Evolutionary conservation across 2,113 vertebrate genomes (phyloP).

Genomic region (Cyprinodon tularosa): DNA sequence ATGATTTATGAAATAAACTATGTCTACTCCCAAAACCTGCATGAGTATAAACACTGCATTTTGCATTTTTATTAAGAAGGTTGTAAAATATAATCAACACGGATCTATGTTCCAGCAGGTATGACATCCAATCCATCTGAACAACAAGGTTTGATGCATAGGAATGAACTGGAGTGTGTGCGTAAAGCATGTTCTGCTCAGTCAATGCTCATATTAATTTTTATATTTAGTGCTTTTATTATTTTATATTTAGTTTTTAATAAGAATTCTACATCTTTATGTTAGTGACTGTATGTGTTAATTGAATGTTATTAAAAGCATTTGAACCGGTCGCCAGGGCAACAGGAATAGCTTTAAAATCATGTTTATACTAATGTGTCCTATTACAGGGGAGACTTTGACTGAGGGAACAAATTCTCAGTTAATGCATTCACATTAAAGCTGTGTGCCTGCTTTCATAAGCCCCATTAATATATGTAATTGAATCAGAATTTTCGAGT

Average conservation of each 20-base stretch:
- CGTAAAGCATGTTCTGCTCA: constrained; percentile 7
- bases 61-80: constrained; percentile 15
- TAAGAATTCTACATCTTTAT: constrained; percentile 13
- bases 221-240: no score
- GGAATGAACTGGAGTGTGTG: constrained; percentile 14
- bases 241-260: constrained; percentile 20
- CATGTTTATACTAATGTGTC: constrained; percentile 57
- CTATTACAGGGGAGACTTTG: background rate
- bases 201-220: background rate
- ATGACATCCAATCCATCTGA: constrained; percentile 57
- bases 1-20: background rate
- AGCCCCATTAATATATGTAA: background rate
- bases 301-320: constrained; percentile 52
- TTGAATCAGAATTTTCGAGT: background rate
- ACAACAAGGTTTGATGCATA: constrained; percentile 49
- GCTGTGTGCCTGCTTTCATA: background rate
- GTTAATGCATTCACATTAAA: background rate
- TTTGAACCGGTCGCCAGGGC: constrained; percentile 45
- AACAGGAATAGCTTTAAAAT: constrained; percentile 61
- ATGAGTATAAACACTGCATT: background rate
- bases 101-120: constrained; percentile 36
- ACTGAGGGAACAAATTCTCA: background rate
- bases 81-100: constrained; percentile 18
- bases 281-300: constrained; percentile 8
- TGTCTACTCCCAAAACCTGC: constrained; percentile 5